These are phyloP conservation scores for Dromiciops gliroides DNA, from an alignment of 2,113 vertebrate genomes.

Conservation along the genomic window DNA sequence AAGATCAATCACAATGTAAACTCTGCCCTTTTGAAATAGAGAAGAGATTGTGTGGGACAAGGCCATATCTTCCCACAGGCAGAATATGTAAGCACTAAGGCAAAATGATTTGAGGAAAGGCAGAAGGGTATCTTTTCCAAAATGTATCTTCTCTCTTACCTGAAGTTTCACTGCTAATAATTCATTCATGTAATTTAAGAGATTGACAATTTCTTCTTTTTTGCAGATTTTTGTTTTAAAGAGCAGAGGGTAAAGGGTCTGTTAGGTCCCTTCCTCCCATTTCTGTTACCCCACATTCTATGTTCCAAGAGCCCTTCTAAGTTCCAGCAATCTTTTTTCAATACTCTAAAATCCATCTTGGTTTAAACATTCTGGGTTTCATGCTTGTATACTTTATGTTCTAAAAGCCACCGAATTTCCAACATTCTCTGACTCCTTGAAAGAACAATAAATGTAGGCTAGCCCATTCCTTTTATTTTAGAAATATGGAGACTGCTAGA, in stretches of 20 bases:
- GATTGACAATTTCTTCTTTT: not conserved
- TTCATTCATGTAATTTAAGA: not conserved
- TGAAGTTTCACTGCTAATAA: not conserved
- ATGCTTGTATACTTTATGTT: not conserved
- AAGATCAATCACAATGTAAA: not conserved
- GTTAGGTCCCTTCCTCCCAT: not conserved
- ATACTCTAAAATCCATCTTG: not conserved
- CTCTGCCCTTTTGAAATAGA: not conserved
- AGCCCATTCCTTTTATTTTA: not conserved
- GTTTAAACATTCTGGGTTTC: not conserved
- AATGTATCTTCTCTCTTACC: not conserved
- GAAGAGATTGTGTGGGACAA: not conserved
- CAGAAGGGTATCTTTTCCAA: not conserved
- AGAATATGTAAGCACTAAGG: not conserved
- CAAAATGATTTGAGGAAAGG: not conserved
- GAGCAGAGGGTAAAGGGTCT: not conserved
- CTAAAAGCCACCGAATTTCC: not conserved
- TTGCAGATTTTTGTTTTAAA: no score
- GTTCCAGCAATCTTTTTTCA: not conserved
- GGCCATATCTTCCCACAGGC: not conserved
- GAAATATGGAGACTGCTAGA: not conserved
- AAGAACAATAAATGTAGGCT: not conserved
- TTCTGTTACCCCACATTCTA: not conserved
- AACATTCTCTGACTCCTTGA: not conserved
- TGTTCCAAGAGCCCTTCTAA: not conserved